Conservation (phyloP, 2,113 vertebrate species). For the Leptobrachium leishanense region DNA sequence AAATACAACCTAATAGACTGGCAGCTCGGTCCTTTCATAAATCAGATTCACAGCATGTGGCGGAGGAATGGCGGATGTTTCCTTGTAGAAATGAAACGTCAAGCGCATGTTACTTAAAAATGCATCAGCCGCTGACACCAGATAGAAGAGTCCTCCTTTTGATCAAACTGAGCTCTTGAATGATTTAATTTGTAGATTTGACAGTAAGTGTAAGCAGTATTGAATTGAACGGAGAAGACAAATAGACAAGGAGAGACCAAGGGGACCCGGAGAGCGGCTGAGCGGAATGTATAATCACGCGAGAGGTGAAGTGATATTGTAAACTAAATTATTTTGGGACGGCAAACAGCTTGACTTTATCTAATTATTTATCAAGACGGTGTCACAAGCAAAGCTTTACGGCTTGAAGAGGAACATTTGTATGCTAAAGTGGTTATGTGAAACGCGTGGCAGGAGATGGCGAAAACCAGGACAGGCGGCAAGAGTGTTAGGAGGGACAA, state of each 20-base stretch:
- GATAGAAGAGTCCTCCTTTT: slow-evolving; percentile 47
- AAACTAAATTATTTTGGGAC: slow-evolving; percentile 46
- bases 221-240: slow-evolving; percentile 49
- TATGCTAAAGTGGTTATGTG: slow-evolving; percentile 40
- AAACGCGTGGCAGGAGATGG: background rate
- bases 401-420: slow-evolving; percentile 25
- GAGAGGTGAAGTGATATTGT: slow-evolving; percentile 43
- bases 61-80: slow-evolving; percentile 46
- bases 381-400: slow-evolving; percentile 12
- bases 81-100: slow-evolving; percentile 47
- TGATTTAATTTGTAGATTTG: slow-evolving; percentile 52
- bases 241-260: slow-evolving; percentile 49
- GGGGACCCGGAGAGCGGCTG: slow-evolving; percentile 34
- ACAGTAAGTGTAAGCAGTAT: slow-evolving; percentile 49
- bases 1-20: slow-evolving; percentile 34
- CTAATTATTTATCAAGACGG: slow-evolving; percentile 42
- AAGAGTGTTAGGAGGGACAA: background rate
- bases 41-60: slow-evolving; percentile 46
- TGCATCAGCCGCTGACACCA: slow-evolving; percentile 49
- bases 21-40: slow-evolving; percentile 47
- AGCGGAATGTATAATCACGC: slow-evolving; percentile 44
- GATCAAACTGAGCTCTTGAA: slow-evolving; percentile 47
- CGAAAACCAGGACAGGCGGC: background rate
- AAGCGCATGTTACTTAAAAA: slow-evolving; percentile 48
- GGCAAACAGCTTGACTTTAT: slow-evolving; percentile 45